Conservation (phyloP, 2,797 vertebrate species). For the Florisuga fusca region DNA sequence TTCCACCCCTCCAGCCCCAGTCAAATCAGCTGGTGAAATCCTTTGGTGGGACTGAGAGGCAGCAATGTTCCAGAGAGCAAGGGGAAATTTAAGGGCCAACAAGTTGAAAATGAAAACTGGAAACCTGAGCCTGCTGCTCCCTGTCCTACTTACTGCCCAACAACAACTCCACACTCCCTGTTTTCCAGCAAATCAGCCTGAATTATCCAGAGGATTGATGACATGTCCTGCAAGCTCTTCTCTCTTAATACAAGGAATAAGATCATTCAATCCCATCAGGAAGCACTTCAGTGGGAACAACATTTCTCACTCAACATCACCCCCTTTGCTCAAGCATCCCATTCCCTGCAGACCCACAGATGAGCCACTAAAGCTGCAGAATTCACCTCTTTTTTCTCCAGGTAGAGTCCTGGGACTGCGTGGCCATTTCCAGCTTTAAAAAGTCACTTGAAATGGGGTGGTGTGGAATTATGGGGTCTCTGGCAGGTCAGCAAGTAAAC, state of each 20-base stretch:
- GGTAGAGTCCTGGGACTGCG: neutral
- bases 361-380: neutral
- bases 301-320: neutral
- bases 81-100: conserved; percentile 11
- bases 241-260: neutral
- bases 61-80: neutral
- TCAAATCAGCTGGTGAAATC: neutral
- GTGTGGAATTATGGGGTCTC: neutral
- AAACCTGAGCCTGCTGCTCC: neutral
- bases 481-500: neutral
- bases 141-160: neutral
- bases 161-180: neutral
- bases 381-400: neutral
- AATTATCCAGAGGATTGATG: neutral
- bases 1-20: neutral
- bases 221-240: neutral
- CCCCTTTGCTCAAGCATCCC: neutral
- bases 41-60: neutral
- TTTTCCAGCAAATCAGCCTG: neutral
- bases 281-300: neutral
- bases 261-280: neutral
- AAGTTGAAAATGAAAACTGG: neutral
- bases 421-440: neutral
- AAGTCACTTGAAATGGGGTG: neutral
- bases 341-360: neutral